Base-by-base conservation (phyloP, 2,797 vertebrate species). In the Rousettus madagascariensis region DNA sequence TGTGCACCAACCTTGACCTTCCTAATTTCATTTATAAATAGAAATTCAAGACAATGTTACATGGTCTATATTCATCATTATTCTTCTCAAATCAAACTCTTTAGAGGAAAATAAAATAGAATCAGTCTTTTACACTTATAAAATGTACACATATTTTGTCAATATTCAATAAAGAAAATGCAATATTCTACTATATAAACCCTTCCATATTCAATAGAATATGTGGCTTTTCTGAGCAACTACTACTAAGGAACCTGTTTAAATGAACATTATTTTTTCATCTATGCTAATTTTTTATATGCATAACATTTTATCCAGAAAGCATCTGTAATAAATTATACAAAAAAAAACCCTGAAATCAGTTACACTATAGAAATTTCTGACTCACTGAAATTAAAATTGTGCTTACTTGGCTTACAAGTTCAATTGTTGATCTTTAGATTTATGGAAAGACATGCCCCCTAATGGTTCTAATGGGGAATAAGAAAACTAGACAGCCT, bases 201-300 rank as follows among this genome's bases (percentile, higher is more conserved):
- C 26, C 13, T 96, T 95, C 51, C 20, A 91, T 97, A 93, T 95
- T 89, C 91, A 66, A 93, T 95, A 97, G 97, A 97, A 96, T 10
- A 51, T 92, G 65, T 88, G 71, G 92, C 59, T 96, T 66, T 95
- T 97, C 77, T 93, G 55, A 96, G 65, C 38, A 94, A 88, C 43
- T 69, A 77, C 79, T 93, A 79, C 51, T 93, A 59, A 88, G 63
- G 93, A 94, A 79, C 2, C 15, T 90, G 38, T 77, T 80, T 95
- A 84, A 82, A 83, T 97, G 61, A 91, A 83, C 51, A 65, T 55
- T 16, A 55, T 91, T 82, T 95, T 80, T 75, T 43, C 41, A 61
- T 94, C 28, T 95, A 10, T 94, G 61, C 30, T 46, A 83, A 33
- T 8, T 95, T 93, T 82, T 36, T 59, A 49, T 92, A 2, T 92